phyloP scores from a whole-genome alignment of 2,797 vertebrate genomes.

The Euthynnus affinis region DNA sequence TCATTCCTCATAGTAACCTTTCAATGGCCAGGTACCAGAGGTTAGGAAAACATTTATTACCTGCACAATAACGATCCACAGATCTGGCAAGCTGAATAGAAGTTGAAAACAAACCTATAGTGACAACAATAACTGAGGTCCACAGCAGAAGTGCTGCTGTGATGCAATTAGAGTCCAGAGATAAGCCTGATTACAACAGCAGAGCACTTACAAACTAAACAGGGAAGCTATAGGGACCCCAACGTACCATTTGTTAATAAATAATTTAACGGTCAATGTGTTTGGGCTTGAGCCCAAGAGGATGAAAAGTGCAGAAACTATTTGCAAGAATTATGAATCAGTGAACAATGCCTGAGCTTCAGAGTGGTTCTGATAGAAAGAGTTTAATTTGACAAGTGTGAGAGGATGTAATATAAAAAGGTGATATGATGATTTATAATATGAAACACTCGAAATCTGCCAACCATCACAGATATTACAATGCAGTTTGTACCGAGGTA shows the following conservation, averaged over 20 bases:
- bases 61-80: neutral
- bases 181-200: conserved; percentile 22
- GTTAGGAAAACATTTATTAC: conserved; percentile 3
- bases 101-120: neutral
- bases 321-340: neutral
- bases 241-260: neutral
- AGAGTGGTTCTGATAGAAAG: neutral
- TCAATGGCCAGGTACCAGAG: neutral
- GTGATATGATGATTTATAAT: neutral
- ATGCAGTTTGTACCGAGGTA: neutral
- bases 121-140: neutral
- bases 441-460: neutral
- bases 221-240: neutral
- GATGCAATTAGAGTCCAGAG: conserved; percentile 50
- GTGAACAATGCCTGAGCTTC: neutral
- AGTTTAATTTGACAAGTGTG: neutral
- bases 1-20: neutral
- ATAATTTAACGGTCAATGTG: neutral
- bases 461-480: neutral
- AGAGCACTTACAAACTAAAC: neutral
- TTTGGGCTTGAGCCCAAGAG: neutral
- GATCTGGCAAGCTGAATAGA: neutral
- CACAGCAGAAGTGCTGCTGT: conserved; percentile 30
- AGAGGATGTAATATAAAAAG: neutral
- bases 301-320: neutral